Evolutionary conservation across 2,797 vertebrate species (phyloP).

Genomic region (Macropodus opercularis): DNA sequence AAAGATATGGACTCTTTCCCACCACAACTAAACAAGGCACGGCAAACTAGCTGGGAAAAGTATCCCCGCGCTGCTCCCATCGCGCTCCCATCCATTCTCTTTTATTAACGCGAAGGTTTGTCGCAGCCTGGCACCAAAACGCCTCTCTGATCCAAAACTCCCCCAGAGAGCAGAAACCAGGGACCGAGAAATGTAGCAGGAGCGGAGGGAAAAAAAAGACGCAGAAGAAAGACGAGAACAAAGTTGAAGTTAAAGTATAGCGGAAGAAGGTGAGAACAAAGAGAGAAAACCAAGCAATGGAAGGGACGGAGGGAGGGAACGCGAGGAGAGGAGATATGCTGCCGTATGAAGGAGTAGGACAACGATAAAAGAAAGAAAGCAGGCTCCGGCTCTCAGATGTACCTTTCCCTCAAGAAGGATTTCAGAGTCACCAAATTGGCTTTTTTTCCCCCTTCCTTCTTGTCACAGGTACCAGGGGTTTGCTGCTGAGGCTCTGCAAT

Average conservation of each 20-base stretch:
- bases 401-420: slow-evolving; percentile 58
- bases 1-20: slow-evolving; percentile 40
- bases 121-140: slow-evolving; percentile 63
- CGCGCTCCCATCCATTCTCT: slow-evolving; percentile 62
- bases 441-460: slow-evolving; percentile 50
- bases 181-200: slow-evolving; percentile 30
- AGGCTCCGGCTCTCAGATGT: slow-evolving; percentile 56
- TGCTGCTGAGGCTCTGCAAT: slow-evolving; percentile 50
- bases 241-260: slow-evolving; percentile 46
- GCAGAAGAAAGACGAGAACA: slow-evolving; percentile 42
- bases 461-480: slow-evolving; percentile 56
- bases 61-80: slow-evolving; percentile 46
- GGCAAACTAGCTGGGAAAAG: slow-evolving; percentile 46
- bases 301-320: slow-evolving; percentile 45
- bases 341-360: slow-evolving; percentile 33
- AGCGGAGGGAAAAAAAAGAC: slow-evolving; percentile 18
- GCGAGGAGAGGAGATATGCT: slow-evolving; percentile 40
- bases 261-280: slow-evolving; percentile 52
- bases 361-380: slow-evolving; percentile 55
- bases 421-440: slow-evolving; percentile 72
- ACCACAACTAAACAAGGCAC: slow-evolving; percentile 41
- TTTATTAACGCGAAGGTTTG: slow-evolving; percentile 72
- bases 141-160: slow-evolving; percentile 67
- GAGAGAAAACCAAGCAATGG: slow-evolving; percentile 42
- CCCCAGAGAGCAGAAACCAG: slow-evolving; percentile 59